Conservation (phyloP, 92 coral and sea anemone genomes). For the Chrysogorgia sp. region DNA sequence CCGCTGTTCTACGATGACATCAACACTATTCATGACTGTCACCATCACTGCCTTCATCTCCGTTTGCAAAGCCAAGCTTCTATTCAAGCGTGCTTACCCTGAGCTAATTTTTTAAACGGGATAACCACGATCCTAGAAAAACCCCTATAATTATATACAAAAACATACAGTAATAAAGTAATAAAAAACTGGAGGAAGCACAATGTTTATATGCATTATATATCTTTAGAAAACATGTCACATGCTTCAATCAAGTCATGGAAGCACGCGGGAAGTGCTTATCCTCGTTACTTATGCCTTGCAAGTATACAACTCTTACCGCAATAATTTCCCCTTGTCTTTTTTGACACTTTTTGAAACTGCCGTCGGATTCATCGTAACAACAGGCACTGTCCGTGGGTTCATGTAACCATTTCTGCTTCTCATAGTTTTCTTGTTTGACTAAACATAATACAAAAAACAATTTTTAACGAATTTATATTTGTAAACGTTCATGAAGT, state of each 20-base stretch:
- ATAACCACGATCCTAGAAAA: constrained; percentile 5
- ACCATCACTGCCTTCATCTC: not conserved
- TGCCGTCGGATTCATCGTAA: not conserved
- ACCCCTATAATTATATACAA: not conserved
- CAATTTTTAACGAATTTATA: no score
- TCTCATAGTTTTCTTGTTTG: no score
- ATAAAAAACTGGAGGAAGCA: not conserved
- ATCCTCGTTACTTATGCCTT: no score
- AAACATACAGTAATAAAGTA: not conserved
- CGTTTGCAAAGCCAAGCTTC: not conserved
- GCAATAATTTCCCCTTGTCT: not conserved
- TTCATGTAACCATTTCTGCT: not conserved
- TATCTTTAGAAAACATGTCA: not conserved
- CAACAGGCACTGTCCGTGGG: not conserved
- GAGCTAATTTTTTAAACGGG: not conserved
- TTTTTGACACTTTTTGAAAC: not conserved
- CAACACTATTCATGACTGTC: constrained; percentile 21
- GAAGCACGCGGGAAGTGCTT: no score
- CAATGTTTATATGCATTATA: not conserved
- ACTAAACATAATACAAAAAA: no score
- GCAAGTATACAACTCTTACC: not conserved
- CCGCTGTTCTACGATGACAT: constrained; percentile 20
- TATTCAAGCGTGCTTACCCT: not conserved
- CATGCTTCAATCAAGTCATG: not conserved
- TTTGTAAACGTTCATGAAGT: no score